Conservation (phyloP, 2,888 invertebrate species). For the Octonoba sinensis region DNA sequence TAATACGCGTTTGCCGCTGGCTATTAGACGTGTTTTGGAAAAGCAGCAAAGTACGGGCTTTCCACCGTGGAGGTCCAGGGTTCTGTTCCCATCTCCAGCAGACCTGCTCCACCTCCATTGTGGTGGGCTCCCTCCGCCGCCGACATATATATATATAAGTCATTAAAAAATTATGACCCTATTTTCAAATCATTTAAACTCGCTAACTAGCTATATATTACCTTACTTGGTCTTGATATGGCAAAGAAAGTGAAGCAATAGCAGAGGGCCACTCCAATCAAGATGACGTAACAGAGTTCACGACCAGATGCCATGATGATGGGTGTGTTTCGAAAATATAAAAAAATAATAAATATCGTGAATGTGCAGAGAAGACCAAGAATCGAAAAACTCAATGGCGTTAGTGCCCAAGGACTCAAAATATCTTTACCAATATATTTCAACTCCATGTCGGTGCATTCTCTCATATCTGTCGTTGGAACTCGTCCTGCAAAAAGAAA, state of each 20-base stretch:
- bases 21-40: no score
- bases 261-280: constrained; percentile 80
- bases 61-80: no score
- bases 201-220: no score
- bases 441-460: constrained; percentile 76
- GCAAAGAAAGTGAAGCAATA: constrained; percentile 81
- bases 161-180: no score
- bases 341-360: constrained; percentile 78
- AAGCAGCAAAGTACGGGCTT: no score
- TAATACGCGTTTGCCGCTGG: no score
- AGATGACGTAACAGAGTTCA: constrained; percentile 82
- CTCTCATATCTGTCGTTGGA: constrained; percentile 68
- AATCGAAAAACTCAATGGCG: constrained; percentile 77
- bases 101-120: no score
- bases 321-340: constrained; percentile 77
- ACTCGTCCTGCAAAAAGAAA: constrained; percentile 35
- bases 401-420: constrained; percentile 78
- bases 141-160: no score
- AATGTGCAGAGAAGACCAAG: constrained; percentile 77
- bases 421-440: constrained; percentile 75
- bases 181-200: no score
- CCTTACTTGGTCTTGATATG: constrained; percentile 78
- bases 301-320: constrained; percentile 84
- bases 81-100: no score
- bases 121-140: no score